A percentile compares a stretch with the other conserved stretches of the same genome.
Conservation (phyloP, 2,113 vertebrate species). For the Odocoileus virginianus region DNA sequence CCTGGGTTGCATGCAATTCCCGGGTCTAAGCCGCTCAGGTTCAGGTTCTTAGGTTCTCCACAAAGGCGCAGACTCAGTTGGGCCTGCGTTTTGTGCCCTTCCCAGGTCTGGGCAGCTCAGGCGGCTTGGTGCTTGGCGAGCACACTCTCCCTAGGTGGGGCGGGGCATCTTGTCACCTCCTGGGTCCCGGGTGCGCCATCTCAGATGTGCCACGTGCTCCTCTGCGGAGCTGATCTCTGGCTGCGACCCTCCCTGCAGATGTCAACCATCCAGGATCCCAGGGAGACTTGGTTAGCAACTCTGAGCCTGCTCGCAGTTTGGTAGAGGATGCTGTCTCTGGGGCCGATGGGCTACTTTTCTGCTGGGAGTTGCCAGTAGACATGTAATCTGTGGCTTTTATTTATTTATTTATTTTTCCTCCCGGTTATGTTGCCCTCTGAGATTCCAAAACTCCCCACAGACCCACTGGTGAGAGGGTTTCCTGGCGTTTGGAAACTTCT, state of each 20-base stretch:
- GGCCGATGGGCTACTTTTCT: no score
- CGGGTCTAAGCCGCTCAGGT: background rate
- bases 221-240: no score
- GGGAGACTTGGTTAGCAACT: no score
- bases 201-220: no score
- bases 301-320: no score
- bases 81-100: background rate
- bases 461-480: background rate
- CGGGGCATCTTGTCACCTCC: background rate
- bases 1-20: background rate
- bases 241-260: no score
- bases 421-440: background rate
- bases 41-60: background rate
- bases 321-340: no score
- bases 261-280: no score
- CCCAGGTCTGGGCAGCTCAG: background rate
- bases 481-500: background rate
- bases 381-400: background rate
- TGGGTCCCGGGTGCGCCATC: no score
- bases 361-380: background rate
- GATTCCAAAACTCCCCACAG: background rate
- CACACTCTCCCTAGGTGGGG: rapidly evolving
- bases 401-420: background rate
- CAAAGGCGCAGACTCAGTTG: rapidly evolving
- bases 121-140: background rate